A percentile compares a stretch with the other conserved stretches of the same genome.
phyloP scores from a whole-genome alignment of 2,888 invertebrate species.

The Poecilobothrus nobilitatus region DNA sequence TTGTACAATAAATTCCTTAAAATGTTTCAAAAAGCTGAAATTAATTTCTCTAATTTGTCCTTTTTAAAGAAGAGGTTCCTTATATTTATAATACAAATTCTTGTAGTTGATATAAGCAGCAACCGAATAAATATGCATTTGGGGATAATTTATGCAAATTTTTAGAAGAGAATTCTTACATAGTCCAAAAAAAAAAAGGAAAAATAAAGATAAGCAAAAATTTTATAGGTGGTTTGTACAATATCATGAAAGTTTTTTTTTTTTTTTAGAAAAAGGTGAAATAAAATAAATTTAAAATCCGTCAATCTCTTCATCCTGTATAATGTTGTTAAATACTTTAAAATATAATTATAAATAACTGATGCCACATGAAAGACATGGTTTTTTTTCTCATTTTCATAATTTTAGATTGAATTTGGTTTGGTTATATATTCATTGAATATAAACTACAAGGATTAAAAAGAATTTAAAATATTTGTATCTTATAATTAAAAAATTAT shows the following conservation, averaged over 20 bases:
- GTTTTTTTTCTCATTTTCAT: neutral
- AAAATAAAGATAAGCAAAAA: neutral
- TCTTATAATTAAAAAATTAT: too few relatives aligned
- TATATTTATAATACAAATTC: too few relatives aligned
- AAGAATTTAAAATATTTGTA: too few relatives aligned
- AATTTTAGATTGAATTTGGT: neutral
- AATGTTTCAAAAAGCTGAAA: too few relatives aligned
- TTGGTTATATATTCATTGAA: too few relatives aligned
- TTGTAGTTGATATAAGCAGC: neutral
- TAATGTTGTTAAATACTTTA: neutral
- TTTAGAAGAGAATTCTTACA: neutral
- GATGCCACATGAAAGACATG: neutral
- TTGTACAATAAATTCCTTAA: too few relatives aligned
- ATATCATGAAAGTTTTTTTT: too few relatives aligned
- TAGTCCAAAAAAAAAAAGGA: neutral
- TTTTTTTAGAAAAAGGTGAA: neutral
- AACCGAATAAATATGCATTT: neutral
- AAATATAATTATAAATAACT: neutral
- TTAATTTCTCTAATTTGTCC: too few relatives aligned
- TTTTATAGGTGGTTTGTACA: too few relatives aligned
- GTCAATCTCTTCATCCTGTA: neutral
- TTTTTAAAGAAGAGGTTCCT: too few relatives aligned
- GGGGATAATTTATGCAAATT: conserved; percentile 1
- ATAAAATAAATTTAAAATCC: neutral
- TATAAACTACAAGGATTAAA: too few relatives aligned